These are phyloP conservation scores for Drosophila villosipedis DNA, from an alignment of 2,888 invertebrate genomes.

Conservation along the genomic window DNA sequence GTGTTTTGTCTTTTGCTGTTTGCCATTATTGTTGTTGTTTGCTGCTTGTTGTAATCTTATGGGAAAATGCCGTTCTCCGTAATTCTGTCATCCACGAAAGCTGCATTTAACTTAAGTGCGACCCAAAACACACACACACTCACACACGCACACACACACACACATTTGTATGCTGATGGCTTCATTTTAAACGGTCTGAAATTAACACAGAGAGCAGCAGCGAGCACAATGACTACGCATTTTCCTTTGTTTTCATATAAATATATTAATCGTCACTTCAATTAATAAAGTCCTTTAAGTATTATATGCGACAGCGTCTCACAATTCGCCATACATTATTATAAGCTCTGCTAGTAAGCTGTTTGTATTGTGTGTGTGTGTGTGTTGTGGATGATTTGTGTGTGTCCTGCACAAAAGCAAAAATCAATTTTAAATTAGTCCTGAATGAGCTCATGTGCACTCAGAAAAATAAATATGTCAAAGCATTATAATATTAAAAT, in stretches of 20 bases:
- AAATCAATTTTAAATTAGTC: slow-evolving; percentile 76
- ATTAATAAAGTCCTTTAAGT: slow-evolving; percentile 43
- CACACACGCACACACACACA: slow-evolving; percentile 9
- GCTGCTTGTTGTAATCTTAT: slow-evolving; percentile 53
- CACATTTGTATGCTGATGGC: slow-evolving; percentile 37
- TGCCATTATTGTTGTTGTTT: slow-evolving; percentile 9
- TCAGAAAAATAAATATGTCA: neutral
- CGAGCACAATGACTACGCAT: slow-evolving; percentile 29
- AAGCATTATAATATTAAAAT: rapidly evolving
- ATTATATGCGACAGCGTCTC: neutral
- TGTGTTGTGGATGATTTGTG: neutral
- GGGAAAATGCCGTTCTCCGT: slow-evolving; percentile 27
- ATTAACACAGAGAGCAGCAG: slow-evolving; percentile 11
- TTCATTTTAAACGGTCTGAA: slow-evolving; percentile 42
- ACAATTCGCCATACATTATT: neutral
- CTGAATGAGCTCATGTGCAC: slow-evolving; percentile 74
- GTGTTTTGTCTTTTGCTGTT: slow-evolving; percentile 41
- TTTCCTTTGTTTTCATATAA: slow-evolving; percentile 40
- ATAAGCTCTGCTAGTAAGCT: slow-evolving; percentile 3
- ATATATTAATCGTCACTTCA: slow-evolving; percentile 61
- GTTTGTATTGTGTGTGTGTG: slow-evolving; percentile 1
- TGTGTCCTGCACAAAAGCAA: slow-evolving; percentile 25
- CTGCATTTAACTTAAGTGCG: slow-evolving; percentile 33
- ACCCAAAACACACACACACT: slow-evolving; percentile 14
- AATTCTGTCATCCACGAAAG: slow-evolving; percentile 9